Evolutionary conservation across 2,797 vertebrate genomes (phyloP), one percentile per base, ranked within the genome.

Genomic region (Acanthis flammea): DNA sequence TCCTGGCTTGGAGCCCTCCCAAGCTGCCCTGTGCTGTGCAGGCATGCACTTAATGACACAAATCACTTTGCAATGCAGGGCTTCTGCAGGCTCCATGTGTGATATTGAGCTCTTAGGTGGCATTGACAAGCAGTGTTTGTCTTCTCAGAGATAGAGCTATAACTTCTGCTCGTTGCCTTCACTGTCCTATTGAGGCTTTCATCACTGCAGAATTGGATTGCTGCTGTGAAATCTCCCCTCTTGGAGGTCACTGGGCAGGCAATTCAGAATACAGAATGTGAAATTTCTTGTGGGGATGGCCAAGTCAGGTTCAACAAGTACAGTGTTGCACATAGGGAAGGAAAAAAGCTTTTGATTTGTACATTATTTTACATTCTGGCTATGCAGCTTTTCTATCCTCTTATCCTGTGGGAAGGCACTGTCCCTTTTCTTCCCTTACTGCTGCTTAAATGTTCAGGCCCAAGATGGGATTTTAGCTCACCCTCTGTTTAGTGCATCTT

Each of bases 91-190:
- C 47, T 81, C 90, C 54, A 12, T 8, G 48, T 62, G 66, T 88
- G 79, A 81, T 90, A 88, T 50, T n/a, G 73, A 70, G 83, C 88
- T 70, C 73, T 94, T 55, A 60, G 74, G 60, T 87, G 94, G 63
- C 92, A 91, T 39, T 95, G 94, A 90, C 86, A 92, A 93, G 83
- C 86, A 86, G 44, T 55, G 80, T 93, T 83, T 86, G 58, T 95
- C 85, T 84, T 93, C 86, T 84, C 31, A 10, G 33, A 78, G 88
- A 79, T n/a, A 73, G 88, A 92, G 92, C 93, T 78, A 51, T 94
- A 90, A 95, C 90, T 95, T 94, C 33, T 92, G 79, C 65, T 61
- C 7, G 7, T 75, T 92, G 88, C 90, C 74, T 94, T 84, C 66
- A 3, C 53, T 77, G 73, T 39, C 31, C 86, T 74, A 12, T 39